phyloP scores from a whole-genome alignment of 2,888 invertebrate species.

The Pocota personata region DNA sequence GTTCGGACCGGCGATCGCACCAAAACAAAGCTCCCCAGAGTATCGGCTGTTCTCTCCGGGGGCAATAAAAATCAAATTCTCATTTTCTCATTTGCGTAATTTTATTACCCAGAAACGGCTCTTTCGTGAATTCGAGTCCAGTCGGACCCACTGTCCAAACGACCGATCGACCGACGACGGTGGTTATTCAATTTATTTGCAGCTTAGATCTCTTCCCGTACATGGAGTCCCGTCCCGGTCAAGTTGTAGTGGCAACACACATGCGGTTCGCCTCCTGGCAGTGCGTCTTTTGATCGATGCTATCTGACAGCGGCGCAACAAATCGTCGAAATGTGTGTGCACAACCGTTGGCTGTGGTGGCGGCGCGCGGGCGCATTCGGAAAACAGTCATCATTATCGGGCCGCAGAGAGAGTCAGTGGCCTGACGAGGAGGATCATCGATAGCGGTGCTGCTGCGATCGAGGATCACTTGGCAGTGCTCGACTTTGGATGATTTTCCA shows the following conservation, averaged over 20 bases:
- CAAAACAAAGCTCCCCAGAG: slow-evolving; percentile 46
- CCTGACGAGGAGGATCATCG: slow-evolving; percentile 21
- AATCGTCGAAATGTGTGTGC: slow-evolving; percentile 71
- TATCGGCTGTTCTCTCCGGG: slow-evolving; percentile 50
- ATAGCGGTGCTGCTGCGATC: slow-evolving; percentile 16
- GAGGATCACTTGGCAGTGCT: slow-evolving; percentile 23
- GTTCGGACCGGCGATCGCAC: not conserved
- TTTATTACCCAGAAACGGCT: slow-evolving; percentile 71
- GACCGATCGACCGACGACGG: slow-evolving; percentile 19
- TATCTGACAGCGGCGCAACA: slow-evolving; percentile 74
- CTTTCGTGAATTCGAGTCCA: slow-evolving; percentile 21
- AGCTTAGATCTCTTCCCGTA: slow-evolving; percentile 62
- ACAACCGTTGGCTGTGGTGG: slow-evolving; percentile 9
- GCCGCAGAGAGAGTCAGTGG: slow-evolving; percentile 19
- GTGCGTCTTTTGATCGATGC: slow-evolving; percentile 73
- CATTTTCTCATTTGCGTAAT: slow-evolving; percentile 74
- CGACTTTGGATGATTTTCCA: slow-evolving; percentile 15
- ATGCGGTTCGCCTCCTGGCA: slow-evolving; percentile 48
- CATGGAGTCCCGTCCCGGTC: slow-evolving; percentile 37
- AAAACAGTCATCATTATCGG: slow-evolving; percentile 65
- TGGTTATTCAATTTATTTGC: slow-evolving; percentile 72
- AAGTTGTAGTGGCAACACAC: slow-evolving; percentile 29
- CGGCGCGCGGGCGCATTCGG: slow-evolving; percentile 26
- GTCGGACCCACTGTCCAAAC: not conserved
- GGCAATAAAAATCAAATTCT: slow-evolving; percentile 74